Evolutionary conservation across 2,888 invertebrate species (phyloP), one percentile per base, ranked within the genome.

Genomic region (Augochlorella aurata): DNA sequence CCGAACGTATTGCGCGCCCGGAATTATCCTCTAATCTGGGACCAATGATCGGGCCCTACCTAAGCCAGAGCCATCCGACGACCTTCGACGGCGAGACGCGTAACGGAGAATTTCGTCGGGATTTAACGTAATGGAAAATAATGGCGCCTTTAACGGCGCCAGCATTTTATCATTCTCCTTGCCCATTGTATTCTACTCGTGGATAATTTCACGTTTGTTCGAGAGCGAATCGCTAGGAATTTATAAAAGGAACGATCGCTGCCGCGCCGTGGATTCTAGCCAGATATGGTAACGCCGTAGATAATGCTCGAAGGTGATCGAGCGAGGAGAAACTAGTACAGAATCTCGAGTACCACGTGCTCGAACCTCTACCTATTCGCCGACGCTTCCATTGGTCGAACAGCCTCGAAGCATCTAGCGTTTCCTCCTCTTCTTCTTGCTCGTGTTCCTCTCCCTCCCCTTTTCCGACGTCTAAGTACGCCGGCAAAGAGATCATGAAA

Each of bases 301-400:
- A 80, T 80, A 84, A 82, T 82, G 81, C 65, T 70, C 61, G 80
- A 89, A 87, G 87, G 88, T 79, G 83, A 83, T 87, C 84, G 78
- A 76, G 82, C 78, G 24, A 18, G 45, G 68, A 52, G 66, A 68
- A 77, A 74, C 77, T 77, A 74, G 79, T 79, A 70, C 50, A 61
- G 38, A 63, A 29, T 18, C 16, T 73, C 66, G 67, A 69, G 73
- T 79, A 78, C 70, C 65, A 38, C 78, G 68, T 47, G 63, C 67
- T 50, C 72, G 72, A 72, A 50, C 61, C 78, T 68, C 50, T 71
- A 71, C 69, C 74, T 81, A 76, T 74, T 61, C 70, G 29, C 68
- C 77, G 63, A 63, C 10, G 63, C 63, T 73, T 24, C 81, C 77
- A 85, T 81, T 83, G 85, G 80, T 67, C 75, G 76, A 81, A 61